Base-by-base conservation (phyloP, 2,113 vertebrate genomes). In the Passer domesticus region DNA sequence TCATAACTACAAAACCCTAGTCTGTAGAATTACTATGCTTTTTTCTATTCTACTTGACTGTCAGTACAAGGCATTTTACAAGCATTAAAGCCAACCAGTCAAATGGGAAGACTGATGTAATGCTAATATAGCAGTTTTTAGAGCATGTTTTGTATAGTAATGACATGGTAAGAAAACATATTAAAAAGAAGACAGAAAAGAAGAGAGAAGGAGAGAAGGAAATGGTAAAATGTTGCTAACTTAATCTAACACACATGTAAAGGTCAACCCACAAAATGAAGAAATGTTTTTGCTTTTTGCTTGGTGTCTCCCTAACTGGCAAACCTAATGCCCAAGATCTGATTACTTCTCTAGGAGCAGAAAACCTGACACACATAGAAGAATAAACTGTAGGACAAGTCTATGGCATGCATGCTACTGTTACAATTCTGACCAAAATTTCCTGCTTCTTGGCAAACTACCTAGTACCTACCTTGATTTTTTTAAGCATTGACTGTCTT, bases 11-110 rank as follows among this genome's bases (percentile, higher is more conserved):
- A 47, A 66, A 76, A 7, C 47, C 15, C 66, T 85, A 46, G 63
- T 53, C 76, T 76, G 43, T 69, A 88, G 47, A 90, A 49, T 93
- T 92, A 39, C 41, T 53, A 49, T 39, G 18, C 8, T 83, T 93
- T 93, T 92, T 86, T 68, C 62, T 59, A 52, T 92, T 97, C 83
- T 78, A 39, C 44, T 72, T 90, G 53, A 81, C 22, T 75, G 46
- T 58, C 69, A 66, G 55, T 77, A 93, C 25, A 76, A 87, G 50
- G 25, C 52, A 52, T 73, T 95, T 96, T 92, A 92, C 59, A 92
- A 82, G 37, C 25, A 75, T 39, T 62, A 44, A 85, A 73, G 49
- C 19, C 47, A 90, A 70, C 46, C 69, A 91, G 69, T 87, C 44
- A 92, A 91, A 92, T 23, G 11, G 10, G 14, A n/a, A 75, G 76